These are phyloP conservation scores for Balanococcus diminutus DNA, from an alignment of 2,888 invertebrate genomes.

Conservation along the genomic window DNA sequence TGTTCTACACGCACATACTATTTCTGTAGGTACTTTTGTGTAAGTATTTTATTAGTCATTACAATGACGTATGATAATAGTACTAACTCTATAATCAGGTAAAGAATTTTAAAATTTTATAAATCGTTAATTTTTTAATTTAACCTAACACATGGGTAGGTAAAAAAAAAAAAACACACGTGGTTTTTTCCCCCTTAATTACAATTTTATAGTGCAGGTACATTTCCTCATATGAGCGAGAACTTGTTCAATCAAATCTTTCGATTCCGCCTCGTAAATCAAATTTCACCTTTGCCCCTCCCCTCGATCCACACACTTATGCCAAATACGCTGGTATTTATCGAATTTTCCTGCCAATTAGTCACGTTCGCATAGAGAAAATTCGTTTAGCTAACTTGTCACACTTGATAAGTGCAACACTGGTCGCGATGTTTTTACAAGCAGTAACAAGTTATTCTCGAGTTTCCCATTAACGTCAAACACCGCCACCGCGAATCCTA, in stretches of 20 bases:
- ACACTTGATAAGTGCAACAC: neutral
- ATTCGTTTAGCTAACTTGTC: neutral
- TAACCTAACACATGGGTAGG: no score
- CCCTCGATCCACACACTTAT: neutral
- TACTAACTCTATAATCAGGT: neutral
- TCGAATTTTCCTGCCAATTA: neutral
- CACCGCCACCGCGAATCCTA: neutral
- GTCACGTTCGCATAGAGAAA: neutral
- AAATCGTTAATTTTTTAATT: no score
- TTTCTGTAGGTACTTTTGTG: no score
- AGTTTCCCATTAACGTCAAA: conserved; percentile 20
- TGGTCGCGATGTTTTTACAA: neutral
- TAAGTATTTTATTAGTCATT: neutral
- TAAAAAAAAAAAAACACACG: neutral
- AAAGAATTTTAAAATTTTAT: neutral
- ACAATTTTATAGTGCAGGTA: neutral
- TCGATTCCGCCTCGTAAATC: neutral
- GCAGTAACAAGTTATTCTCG: neutral
- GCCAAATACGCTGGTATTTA: neutral
- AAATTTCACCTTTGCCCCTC: neutral
- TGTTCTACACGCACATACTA: neutral
- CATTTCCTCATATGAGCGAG: neutral
- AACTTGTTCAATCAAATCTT: neutral
- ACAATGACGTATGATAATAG: neutral
- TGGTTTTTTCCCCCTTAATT: neutral